Evolutionary conservation across 2,888 invertebrate genomes (phyloP).

Genomic region (Strigamia maritima): DNA sequence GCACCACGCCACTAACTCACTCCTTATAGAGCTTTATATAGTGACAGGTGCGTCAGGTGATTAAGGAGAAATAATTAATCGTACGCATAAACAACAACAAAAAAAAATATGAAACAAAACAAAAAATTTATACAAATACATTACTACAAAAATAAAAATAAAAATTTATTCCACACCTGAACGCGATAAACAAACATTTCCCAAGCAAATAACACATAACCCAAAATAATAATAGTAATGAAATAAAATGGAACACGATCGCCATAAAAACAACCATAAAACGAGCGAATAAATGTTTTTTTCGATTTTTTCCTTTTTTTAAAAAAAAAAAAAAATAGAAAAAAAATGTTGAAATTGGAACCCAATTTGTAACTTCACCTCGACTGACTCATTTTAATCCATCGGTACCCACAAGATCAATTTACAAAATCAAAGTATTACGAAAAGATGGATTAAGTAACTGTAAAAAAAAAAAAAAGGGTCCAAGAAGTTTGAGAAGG

Average conservation of each 20-base stretch:
- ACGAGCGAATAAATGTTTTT: background rate
- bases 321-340: background rate
- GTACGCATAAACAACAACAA: background rate
- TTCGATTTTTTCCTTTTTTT: no score
- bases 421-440: background rate
- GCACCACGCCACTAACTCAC: slow-evolving; percentile 16
- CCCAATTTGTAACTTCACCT: slow-evolving; percentile 24
- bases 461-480: no score
- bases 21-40: no score
- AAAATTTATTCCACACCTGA: background rate
- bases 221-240: background rate
- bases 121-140: background rate
- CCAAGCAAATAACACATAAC: background rate
- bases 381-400: slow-evolving; percentile 29
- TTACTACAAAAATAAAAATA: background rate
- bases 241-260: background rate
- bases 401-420: background rate
- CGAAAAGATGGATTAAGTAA: background rate
- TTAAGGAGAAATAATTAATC: slow-evolving; percentile 10
- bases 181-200: background rate
- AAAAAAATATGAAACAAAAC: background rate
- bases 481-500: background rate
- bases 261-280: background rate
- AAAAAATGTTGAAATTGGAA: background rate
- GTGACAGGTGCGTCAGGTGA: slow-evolving; percentile 15